Base-by-base conservation (phyloP, 2,797 vertebrate genomes). In the Aldrovandia affinis region DNA sequence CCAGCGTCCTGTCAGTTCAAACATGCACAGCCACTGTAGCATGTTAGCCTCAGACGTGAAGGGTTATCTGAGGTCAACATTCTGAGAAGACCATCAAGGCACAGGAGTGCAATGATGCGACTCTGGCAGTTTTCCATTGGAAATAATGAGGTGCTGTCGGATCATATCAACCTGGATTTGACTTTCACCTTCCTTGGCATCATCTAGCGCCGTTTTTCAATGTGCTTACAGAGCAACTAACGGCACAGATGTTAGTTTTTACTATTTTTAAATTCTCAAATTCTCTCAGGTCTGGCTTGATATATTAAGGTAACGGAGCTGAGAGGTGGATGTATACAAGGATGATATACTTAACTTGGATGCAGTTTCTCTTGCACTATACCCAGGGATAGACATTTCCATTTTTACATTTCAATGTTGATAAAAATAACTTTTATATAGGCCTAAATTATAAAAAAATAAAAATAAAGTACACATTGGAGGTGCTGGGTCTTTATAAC, bases 21-120 rank as follows among this genome's bases (percentile, higher is more conserved):
- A 20, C 70, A 44, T 22, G 18, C 70, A 25, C 18, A n/a, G 70
- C 20, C 70, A 75, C 22, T 50, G n/a, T 47, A 12, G 25, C 54
- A 39, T 52, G 30, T 83, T 83, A 39, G 36, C 22, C 12, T 5
- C n/a, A 20, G 70, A 83, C 36, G 55, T 73, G 28, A 55, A 54
- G 54, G 70, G 82, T 78, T 52, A 25, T 20, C 70, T 83, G 65
- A 79, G 77, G 83, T 83, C 55, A 83, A 52, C 42, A 42, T 20
- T 30, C 42, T 20, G 25, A 25, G 57, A 47, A 83, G 36, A 63
- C 44, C 59, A 39, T 28, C 18, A 28, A 54, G n/a, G 25, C 39
- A 80, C 30, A 80, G 36, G 18, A 50, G 33, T 65, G 70, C 1
- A 5, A 44, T 20, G 1, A 44, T 12, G 50, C 30, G 2, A 22